Conservation (phyloP, 2,888 invertebrate genomes). For the Mechanitis messenoides region DNA sequence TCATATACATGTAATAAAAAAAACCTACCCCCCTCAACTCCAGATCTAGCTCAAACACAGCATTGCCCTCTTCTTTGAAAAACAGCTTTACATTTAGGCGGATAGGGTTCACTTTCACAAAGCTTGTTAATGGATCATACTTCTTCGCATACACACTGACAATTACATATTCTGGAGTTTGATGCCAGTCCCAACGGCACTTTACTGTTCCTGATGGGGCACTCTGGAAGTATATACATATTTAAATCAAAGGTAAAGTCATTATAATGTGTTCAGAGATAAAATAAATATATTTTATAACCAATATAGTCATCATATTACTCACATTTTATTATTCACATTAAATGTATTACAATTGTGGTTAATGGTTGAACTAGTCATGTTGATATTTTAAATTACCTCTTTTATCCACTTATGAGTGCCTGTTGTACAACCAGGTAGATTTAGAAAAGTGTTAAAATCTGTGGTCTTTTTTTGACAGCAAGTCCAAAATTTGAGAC, state of each 20-base stretch:
- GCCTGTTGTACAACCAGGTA: constrained; percentile 92
- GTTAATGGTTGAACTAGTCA: no score
- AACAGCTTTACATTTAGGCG: constrained; percentile 83
- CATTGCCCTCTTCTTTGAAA: constrained; percentile 85
- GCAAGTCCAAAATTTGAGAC: constrained; percentile 98
- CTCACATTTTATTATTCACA: no score
- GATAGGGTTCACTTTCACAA: constrained; percentile 89
- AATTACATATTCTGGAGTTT: constrained; percentile 89
- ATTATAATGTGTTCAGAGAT: no score
- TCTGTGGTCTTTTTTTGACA: constrained; percentile 95
- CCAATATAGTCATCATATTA: no score
- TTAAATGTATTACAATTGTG: no score
- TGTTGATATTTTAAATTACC: constrained; percentile 46
- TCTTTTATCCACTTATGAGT: constrained; percentile 91
- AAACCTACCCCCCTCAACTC: constrained; percentile 86
- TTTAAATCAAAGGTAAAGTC: no score
- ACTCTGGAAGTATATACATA: constrained; percentile 56
- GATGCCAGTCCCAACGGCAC: constrained; percentile 97
- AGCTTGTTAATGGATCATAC: constrained; percentile 85
- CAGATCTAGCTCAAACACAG: constrained; percentile 83
- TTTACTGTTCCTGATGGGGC: constrained; percentile 73
- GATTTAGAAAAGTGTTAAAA: constrained; percentile 93
- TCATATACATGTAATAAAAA: neutral
- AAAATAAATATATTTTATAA: no score
- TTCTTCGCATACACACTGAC: constrained; percentile 94